Evolutionary conservation across 2,797 vertebrate genomes (phyloP).

Genomic region (Micropoecilia bifurca): DNA sequence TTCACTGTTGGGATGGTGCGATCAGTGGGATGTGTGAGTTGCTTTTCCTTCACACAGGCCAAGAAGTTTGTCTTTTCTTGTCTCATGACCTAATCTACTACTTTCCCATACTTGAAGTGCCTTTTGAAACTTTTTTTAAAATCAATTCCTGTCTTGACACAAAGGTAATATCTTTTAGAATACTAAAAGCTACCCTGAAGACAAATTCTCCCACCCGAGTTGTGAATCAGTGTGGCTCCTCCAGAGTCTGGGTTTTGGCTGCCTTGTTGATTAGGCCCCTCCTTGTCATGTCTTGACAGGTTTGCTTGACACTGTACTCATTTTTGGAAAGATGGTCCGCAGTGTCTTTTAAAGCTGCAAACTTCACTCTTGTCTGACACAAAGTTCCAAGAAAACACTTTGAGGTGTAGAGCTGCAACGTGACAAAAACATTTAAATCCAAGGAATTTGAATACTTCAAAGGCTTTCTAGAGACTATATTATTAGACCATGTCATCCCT

Average conservation of each 20-base stretch:
- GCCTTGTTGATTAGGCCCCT: not conserved
- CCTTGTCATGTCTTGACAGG: not conserved
- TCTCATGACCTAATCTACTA: not conserved
- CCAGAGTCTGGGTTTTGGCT: not conserved
- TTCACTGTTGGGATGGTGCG: not conserved
- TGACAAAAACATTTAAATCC: not conserved
- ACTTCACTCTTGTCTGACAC: not conserved
- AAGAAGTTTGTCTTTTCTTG: not conserved
- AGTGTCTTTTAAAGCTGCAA: not conserved
- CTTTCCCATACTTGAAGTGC: not conserved
- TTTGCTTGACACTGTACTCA: not conserved
- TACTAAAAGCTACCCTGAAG: not conserved
- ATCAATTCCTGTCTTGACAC: not conserved
- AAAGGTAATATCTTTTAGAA: not conserved
- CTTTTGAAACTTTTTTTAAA: not conserved
- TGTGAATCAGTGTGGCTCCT: not conserved
- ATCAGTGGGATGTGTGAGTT: not conserved
- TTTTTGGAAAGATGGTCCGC: not conserved
- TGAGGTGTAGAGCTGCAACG: not conserved
- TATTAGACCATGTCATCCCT: conserved; percentile 25
- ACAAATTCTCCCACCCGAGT: not conserved
- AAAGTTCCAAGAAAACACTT: not conserved
- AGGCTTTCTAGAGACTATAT: not conserved
- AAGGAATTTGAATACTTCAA: not conserved
- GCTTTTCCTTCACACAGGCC: not conserved